Evolutionary conservation across 2,797 vertebrate genomes (phyloP).

Genomic region (Muscicapa striata): DNA sequence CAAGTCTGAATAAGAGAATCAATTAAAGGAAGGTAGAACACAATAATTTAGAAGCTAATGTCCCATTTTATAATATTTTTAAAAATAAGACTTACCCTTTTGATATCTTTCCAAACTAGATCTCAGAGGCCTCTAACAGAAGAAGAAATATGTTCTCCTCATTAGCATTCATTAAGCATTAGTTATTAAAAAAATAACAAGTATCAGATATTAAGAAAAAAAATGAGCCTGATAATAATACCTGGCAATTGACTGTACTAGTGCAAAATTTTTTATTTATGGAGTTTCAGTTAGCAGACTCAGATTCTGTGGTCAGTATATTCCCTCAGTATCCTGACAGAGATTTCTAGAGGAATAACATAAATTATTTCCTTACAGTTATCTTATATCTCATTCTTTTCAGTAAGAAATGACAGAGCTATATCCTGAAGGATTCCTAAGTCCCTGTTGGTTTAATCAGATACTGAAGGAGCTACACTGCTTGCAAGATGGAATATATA

Average conservation of each 20-base stretch:
- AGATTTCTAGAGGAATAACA: background rate
- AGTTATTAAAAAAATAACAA: conserved; percentile 11
- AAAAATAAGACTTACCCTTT: conserved; percentile 31
- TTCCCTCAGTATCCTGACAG: background rate
- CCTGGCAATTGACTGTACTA: background rate
- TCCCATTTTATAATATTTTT: background rate
- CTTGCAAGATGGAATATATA: background rate
- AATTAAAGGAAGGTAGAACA: conserved; percentile 24
- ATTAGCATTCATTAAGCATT: conserved; percentile 35
- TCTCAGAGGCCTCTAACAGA: conserved; percentile 13
- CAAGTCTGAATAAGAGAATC: conserved; percentile 9
- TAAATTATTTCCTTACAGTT: background rate
- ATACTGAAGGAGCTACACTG: background rate
- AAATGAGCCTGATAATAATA: background rate
- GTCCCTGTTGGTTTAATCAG: background rate
- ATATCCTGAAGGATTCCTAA: background rate
- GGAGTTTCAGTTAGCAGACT: background rate
- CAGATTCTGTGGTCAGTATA: background rate
- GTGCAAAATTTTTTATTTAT: conserved; percentile 13
- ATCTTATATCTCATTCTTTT: background rate
- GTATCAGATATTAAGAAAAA: conserved; percentile 6
- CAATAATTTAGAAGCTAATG: conserved; percentile 1
- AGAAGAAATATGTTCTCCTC: background rate
- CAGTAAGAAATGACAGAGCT: background rate
- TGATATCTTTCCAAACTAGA: conserved; percentile 45